A percentile compares a stretch with the other conserved stretches of the same genome.
phyloP scores from a whole-genome alignment of 1,140 invertebrate genomes.

The Drosophila bocqueti region DNA sequence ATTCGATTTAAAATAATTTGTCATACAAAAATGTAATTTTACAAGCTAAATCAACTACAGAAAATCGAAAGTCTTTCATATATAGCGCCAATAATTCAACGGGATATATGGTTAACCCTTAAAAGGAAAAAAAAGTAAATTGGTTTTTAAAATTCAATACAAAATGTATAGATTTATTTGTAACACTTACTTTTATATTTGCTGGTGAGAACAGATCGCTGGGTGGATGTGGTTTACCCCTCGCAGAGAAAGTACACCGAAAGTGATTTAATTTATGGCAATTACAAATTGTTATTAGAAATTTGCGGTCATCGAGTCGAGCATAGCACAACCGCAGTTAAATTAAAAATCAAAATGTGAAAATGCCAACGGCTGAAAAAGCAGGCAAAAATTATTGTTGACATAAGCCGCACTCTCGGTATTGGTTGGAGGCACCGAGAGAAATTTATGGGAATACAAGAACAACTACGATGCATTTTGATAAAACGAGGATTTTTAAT shows the following conservation, averaged over 20 bases:
- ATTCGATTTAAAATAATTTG: no score
- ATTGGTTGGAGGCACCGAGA: neutral
- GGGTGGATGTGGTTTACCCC: neutral
- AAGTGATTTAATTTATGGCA: conserved; percentile 51
- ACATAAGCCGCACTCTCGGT: conserved; percentile 33
- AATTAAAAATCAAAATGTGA: conserved; percentile 66
- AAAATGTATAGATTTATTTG: neutral
- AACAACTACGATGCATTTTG: no score
- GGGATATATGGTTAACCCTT: conserved; percentile 8
- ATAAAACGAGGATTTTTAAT: no score
- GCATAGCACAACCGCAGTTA: conserved; percentile 26
- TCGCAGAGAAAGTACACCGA: conserved; percentile 1
- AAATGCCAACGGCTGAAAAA: conserved; percentile 43
- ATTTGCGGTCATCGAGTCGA: conserved; percentile 43
- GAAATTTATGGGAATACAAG: neutral
- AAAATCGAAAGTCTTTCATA: neutral
- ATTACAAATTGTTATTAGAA: conserved; percentile 50
- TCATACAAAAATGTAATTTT: neutral
- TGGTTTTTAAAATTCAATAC: conserved; percentile 2
- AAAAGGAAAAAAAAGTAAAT: conserved; percentile 5
- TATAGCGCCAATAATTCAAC: conserved; percentile 1
- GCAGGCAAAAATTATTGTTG: conserved; percentile 52
- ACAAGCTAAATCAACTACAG: neutral
- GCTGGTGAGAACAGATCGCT: conserved; percentile 12
- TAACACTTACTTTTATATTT: conserved; percentile 1